A percentile compares a stretch with the other conserved stretches of the same genome.
Evolutionary conservation across 2,888 invertebrate species (phyloP).

Genomic region (Xestia c-nigrum): DNA sequence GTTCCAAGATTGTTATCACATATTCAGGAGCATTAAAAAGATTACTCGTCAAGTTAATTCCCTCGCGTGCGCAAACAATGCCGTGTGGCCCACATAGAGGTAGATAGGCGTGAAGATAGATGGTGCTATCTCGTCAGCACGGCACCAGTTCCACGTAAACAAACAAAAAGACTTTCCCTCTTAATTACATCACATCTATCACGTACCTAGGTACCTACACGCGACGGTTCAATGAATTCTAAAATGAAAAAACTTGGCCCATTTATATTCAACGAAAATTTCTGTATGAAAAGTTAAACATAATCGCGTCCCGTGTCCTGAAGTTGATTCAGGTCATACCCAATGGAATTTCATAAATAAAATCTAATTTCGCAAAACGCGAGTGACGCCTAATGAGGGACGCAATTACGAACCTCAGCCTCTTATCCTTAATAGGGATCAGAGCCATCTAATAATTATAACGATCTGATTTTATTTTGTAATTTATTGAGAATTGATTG

Average conservation of each 20-base stretch:
- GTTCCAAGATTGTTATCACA: constrained; percentile 61
- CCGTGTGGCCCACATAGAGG: constrained; percentile 74
- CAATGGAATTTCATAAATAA: constrained; percentile 78
- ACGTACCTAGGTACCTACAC: constrained; percentile 59
- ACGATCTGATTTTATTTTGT: constrained; percentile 69
- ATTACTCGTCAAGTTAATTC: constrained; percentile 68
- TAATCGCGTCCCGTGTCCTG: constrained; percentile 60
- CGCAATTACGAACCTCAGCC: constrained; percentile 80
- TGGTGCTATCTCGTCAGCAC: constrained; percentile 70
- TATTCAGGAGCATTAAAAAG: constrained; percentile 67
- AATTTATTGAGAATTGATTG: constrained; percentile 44
- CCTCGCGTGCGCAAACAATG: constrained; percentile 77
- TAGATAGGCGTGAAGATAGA: constrained; percentile 72
- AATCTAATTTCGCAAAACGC: constrained; percentile 78
- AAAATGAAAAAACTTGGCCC: constrained; percentile 62
- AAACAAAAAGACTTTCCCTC: constrained; percentile 75
- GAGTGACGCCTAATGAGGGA: constrained; percentile 79
- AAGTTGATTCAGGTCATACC: constrained; percentile 73
- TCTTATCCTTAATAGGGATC: constrained; percentile 76
- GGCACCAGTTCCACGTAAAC: constrained; percentile 68
- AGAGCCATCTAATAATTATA: constrained; percentile 75
- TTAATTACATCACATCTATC: constrained; percentile 73
- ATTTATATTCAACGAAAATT: constrained; percentile 53
- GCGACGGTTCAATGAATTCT: constrained; percentile 63
- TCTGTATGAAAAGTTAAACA: constrained; percentile 58